Base-by-base conservation (phyloP, 2,888 invertebrate species). In the Mythimna ferrago region DNA sequence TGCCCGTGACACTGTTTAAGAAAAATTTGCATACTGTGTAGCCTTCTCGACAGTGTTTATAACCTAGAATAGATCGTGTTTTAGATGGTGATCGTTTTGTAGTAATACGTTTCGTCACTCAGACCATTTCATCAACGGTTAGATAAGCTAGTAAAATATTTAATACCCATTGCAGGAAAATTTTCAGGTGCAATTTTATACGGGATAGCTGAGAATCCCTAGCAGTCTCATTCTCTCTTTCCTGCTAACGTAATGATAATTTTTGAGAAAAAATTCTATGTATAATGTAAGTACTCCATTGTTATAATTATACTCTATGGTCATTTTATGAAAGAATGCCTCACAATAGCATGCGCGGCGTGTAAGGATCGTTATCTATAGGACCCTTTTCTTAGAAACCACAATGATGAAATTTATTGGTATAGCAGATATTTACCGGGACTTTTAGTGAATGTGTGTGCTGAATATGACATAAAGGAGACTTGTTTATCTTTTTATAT, bases 351-450 rank as follows among this genome's bases (percentile, higher is more conserved):
- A 58, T 56, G 78, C 58, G 61, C 19, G 67, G 38, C 67, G 67
- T 82, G 67, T 60, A 68, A 60, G 53, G 80, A 78, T 73, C 58
- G 67, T 71, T 78, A 82, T 82, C 82, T 68, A 56, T 48, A 21
- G 21, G 51, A 68, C 62, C 67, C 80, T 71, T 81, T 82, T 76
- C 73, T 75, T 63, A 9, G 66, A 73, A 58, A 69, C 54, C 63
- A 78, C 73, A 74, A 78, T 56, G 60, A 63, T 48, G 51, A 78
- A 67, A 80, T 82, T 77, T 82, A 82, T 83, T 81, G 66, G 58
- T 62, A 16, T 44, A 38, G 57, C 63, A 6, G 63, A 66, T 73
- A 78, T 78, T 81, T 66, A 82, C 60, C 44, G 21, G 58, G 82
- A 82, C 78, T 73, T 72, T 76, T 51, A 48, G 60, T 26, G n/a